Percentiles rank a stretch among this genome's conserved stretches.
These are phyloP conservation scores for Homalodisca vitripennis DNA, from an alignment of 1,140 invertebrate genomes.

Conservation along the genomic window DNA sequence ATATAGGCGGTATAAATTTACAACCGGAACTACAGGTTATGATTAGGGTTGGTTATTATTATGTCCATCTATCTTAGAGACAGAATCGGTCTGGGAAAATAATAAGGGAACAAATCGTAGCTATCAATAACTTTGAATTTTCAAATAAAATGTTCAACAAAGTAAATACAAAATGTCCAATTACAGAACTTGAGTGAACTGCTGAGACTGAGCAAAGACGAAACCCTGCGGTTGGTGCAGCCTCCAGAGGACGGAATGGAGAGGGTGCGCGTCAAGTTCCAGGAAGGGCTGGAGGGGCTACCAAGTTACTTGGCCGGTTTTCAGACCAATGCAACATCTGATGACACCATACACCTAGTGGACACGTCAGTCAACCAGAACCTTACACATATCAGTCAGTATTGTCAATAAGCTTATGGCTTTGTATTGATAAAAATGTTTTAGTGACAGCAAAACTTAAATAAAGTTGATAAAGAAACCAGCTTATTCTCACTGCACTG, in stretches of 20 bases:
- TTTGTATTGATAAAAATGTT: too few relatives aligned
- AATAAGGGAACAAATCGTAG: too few relatives aligned
- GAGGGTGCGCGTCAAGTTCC: constrained; percentile 48
- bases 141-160: neutral
- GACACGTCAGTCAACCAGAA: constrained; percentile 45
- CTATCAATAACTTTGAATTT: neutral
- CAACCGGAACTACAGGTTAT: too few relatives aligned
- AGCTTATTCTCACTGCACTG: too few relatives aligned
- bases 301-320: constrained; percentile 57
- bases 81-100: too few relatives aligned
- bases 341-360: constrained; percentile 45
- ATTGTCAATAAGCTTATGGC: too few relatives aligned
- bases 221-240: constrained; percentile 31
- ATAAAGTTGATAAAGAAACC: too few relatives aligned
- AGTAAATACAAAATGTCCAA: too few relatives aligned
- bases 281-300: constrained; percentile 47
- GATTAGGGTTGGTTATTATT: too few relatives aligned
- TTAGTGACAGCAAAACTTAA: too few relatives aligned
- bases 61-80: too few relatives aligned
- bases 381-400: constrained; percentile 45
- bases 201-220: constrained; percentile 32
- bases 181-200: constrained; percentile 34
- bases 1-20: too few relatives aligned
- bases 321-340: constrained; percentile 50
- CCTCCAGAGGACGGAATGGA: constrained; percentile 32